Evolutionary conservation across 92 coral and sea anemone species (phyloP).

Genomic region (Pocillopora meandrina): DNA sequence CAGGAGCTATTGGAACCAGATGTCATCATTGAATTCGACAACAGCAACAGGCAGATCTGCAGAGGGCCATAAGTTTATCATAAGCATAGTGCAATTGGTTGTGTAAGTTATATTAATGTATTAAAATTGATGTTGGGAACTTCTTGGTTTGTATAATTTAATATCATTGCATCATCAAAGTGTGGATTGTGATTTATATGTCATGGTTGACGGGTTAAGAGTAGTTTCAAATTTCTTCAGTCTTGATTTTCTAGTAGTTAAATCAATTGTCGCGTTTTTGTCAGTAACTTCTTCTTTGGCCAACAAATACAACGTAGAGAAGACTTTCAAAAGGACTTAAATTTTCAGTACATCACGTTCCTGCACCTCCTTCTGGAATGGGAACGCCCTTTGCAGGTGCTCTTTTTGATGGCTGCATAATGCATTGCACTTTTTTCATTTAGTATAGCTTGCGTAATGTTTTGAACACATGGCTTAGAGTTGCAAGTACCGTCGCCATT

Average conservation of each 20-base stretch:
- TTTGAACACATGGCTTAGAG: conserved; percentile 44
- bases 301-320: conserved; percentile 47
- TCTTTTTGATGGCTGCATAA: conserved; percentile 46
- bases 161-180: too few species aligned
- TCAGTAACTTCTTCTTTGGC: conserved; percentile 52
- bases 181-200: too few species aligned
- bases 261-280: conserved; percentile 34
- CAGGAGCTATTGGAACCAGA: too few species aligned
- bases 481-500: conserved; percentile 47
- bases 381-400: conserved; percentile 45
- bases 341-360: conserved; percentile 39
- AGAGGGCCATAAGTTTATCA: too few species aligned
- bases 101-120: too few species aligned
- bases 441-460: conserved; percentile 40
- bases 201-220: too few species aligned
- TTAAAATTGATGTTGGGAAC: too few species aligned
- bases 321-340: conserved; percentile 45
- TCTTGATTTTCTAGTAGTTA: conserved; percentile 42
- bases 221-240: too few species aligned
- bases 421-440: conserved; percentile 42
- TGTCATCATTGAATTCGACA: too few species aligned
- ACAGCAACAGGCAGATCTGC: too few species aligned
- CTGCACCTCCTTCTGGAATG: conserved; percentile 51
- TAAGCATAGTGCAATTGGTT: too few species aligned
- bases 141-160: too few species aligned